Evolutionary conservation across 1,140 invertebrate species (phyloP).

Genomic region (Colletes gigas): DNA sequence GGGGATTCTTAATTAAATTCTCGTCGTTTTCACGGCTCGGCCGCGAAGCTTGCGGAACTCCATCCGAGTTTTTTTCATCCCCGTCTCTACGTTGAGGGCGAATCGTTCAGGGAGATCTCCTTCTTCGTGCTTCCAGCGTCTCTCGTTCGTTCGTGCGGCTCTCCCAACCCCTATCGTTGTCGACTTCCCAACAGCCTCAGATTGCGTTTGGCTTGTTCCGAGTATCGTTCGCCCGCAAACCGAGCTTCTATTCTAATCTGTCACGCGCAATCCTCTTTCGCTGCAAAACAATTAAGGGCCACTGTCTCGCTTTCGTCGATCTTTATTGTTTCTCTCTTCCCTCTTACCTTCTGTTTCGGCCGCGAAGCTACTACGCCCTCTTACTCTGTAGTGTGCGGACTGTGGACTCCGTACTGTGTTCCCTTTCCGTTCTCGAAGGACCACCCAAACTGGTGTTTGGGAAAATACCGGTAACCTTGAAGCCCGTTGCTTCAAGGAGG

Average conservation of each 20-base stretch:
- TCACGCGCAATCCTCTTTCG: slow-evolving; percentile 9
- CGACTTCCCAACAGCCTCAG: slow-evolving; percentile 33
- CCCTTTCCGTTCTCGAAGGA: too few species aligned
- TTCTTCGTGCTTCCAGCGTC: neutral
- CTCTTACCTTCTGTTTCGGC: too few species aligned
- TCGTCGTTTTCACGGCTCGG: slow-evolving; percentile 60
- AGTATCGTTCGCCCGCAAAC: slow-evolving; percentile 40
- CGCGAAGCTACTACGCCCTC: too few species aligned
- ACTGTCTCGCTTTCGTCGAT: slow-evolving; percentile 1
- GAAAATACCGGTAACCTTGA: too few species aligned
- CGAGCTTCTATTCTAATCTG: slow-evolving; percentile 62
- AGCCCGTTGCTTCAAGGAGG: too few species aligned
- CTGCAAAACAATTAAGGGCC: slow-evolving; percentile 57
- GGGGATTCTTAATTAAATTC: slow-evolving; percentile 79
- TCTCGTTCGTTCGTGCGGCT: slow-evolving; percentile 3
- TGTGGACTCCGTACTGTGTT: too few species aligned
- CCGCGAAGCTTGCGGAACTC: slow-evolving; percentile 46
- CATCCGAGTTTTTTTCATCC: slow-evolving; percentile 73
- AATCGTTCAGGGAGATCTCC: slow-evolving; percentile 14
- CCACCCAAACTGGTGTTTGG: too few species aligned
- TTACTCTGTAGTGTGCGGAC: too few species aligned
- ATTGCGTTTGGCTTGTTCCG: slow-evolving; percentile 50
- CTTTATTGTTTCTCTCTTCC: slow-evolving; percentile 32
- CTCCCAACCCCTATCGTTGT: slow-evolving; percentile 32
- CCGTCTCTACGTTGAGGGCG: neutral